Base-by-base conservation (phyloP, 2,888 invertebrate species). In the Nymphalis polychloros region DNA sequence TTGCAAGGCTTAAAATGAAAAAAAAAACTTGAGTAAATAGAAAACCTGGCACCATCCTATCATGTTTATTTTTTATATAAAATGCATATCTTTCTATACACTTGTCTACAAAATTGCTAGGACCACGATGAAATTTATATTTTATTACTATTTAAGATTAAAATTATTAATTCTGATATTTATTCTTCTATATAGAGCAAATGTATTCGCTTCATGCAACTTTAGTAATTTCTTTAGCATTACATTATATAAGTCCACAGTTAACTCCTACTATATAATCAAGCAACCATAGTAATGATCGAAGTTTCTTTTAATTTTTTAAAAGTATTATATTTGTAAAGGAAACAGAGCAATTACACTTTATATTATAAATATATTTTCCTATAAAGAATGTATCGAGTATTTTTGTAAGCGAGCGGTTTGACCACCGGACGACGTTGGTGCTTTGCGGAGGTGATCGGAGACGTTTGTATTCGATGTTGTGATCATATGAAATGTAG, bases 401-500 rank as follows among this genome's bases (percentile, higher is more conserved):
- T 84, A 84, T 85, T 85, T 85, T 84, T 85, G 75, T 85, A 84
- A 69, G 75, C 69, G 65, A 72, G 81, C 86, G 81, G 83, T 85
- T 82, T 83, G 90, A 84, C 90, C 90, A 89, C 89, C 91, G 90
- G 88, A 80, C 80, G 81, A 82, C 79, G 85, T 86, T 90, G 91
- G 91, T 91, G 92, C 91, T 91, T 89, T 81, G 86, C 83, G 82
- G 80, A 78, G 78, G 41, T 41, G 79, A 77, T 75, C 74, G 75
- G 78, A 79, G 78, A 75, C 82, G 75, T 75, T 72, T 77, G 77
- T 82, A 75, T 76, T 83, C 78, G 84, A 79, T 86, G 85, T 87
- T 86, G 86, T 88, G 84, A 78, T 81, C 80, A 83, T 48, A 35
- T 6, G 50, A 52, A 81, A 67, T 73, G 75, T 70, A 75, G 76